Base-by-base conservation (phyloP, 2,888 invertebrate species). In the Athrips mouffetella region DNA sequence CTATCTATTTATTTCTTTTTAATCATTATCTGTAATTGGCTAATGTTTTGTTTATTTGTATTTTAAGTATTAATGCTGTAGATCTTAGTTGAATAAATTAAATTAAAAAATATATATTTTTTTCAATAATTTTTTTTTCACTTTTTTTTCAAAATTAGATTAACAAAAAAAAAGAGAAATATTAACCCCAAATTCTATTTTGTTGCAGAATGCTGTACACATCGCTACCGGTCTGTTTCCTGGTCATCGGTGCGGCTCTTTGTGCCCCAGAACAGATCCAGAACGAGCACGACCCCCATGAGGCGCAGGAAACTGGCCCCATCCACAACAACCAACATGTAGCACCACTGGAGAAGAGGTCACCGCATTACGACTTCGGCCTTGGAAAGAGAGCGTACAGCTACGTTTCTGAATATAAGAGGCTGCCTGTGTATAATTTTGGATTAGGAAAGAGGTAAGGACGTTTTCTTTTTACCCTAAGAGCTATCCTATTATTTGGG, bases 351-450 rank as follows among this genome's bases (percentile, higher is more conserved):
- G 84, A 74, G 57, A 89, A 88, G 57, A 67, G 89, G 25, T 86
- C 89, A 1, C 86, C 91, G 0, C 90, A 90, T 37, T 90, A 90
- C 59, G 80, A 89, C 69, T 90, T 90, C 54, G 90, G 90, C 0
- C 67, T 90, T 1, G 90, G 90, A 39, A 90, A 90, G 59, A 63
- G 89, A 2, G 89, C 88, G 0, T 91, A 91, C 65, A 91, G 90
- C 63, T 92, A 92, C 63, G 91, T 91, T 0, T 90, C 91, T 0
- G 91, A 92, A 55, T 91, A 90, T 59, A 92, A 92, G 57, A 76
- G 92, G 54, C 78, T 91, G 4, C 89, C 89, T 0, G 89, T 89
- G 0, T 91, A 91, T 62, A 90, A 89, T 62, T 91, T 91, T 56
- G 91, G 91, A 10, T 66, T 91, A 35, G 91, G 91, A 0, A 91